Conservation (phyloP, 2,888 invertebrate species). For the Cybosia mesomella region DNA sequence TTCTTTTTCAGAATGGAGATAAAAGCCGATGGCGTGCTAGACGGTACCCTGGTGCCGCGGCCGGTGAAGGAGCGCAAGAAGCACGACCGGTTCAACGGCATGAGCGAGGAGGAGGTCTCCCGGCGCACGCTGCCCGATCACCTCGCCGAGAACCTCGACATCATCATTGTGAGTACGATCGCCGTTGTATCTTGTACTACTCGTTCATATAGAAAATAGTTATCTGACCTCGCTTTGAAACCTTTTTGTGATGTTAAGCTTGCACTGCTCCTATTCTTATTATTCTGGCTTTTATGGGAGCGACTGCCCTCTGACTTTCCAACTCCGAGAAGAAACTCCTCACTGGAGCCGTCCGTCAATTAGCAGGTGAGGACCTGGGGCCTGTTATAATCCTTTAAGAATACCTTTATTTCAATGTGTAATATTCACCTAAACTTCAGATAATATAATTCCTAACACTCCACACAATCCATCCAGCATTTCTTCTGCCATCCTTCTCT, state of each 20-base stretch:
- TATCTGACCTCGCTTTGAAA: neutral
- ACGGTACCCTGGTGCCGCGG: constrained; percentile 85
- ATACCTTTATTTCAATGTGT: too few species aligned
- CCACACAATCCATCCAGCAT: neutral
- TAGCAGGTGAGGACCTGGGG: too few species aligned
- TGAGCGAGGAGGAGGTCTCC: constrained; percentile 98
- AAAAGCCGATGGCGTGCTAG: constrained; percentile 83
- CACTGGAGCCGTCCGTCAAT: too few species aligned
- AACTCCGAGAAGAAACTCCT: too few species aligned
- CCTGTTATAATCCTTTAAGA: too few species aligned
- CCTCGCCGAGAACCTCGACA: constrained; percentile 96
- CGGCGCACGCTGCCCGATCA: constrained; percentile 98
- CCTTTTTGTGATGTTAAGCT: too few species aligned
- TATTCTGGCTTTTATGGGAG: too few species aligned
- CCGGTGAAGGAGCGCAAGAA: constrained; percentile 95
- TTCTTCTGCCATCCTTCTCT: neutral
- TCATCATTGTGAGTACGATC: constrained; percentile 97
- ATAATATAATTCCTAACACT: too few species aligned
- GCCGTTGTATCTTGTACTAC: constrained; percentile 36
- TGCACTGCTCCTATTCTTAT: too few species aligned
- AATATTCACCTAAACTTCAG: too few species aligned
- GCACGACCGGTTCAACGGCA: constrained; percentile 97
- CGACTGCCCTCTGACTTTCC: too few species aligned
- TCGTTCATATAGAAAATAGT: neutral
- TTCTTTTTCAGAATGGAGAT: constrained; percentile 80